These are phyloP conservation scores for Geodia barretti DNA, from an alignment of 37 sponge, comb jelly and placozoan genomes.

Conservation along the genomic window DNA sequence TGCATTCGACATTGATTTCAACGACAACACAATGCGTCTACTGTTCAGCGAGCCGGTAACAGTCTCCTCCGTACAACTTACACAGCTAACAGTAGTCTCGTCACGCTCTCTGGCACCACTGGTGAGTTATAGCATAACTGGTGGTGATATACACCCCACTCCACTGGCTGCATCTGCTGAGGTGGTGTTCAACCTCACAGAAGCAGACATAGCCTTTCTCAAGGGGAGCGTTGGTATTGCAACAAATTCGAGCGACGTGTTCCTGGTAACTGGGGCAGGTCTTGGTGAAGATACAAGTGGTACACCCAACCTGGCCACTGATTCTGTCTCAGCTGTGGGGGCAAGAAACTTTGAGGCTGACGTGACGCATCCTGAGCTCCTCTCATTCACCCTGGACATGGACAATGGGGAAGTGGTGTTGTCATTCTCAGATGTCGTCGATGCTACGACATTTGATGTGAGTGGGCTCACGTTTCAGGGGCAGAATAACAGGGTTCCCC, in stretches of 20 bases:
- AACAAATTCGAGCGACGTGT: slow-evolving; percentile 33
- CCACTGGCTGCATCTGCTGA: slow-evolving; percentile 42
- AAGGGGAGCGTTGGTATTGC: slow-evolving; percentile 57
- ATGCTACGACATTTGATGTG: slow-evolving; percentile 60
- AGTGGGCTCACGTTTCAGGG: slow-evolving; percentile 73
- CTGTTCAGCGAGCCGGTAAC: slow-evolving; percentile 80
- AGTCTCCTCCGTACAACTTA: slow-evolving; percentile 30
- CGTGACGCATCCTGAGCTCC: slow-evolving; percentile 25
- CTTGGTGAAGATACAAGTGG: slow-evolving; percentile 69
- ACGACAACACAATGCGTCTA: slow-evolving; percentile 61
- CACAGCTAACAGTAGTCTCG: slow-evolving; percentile 30
- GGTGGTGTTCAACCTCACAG: slow-evolving; percentile 41
- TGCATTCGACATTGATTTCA: slow-evolving; percentile 58
- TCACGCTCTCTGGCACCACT: not conserved
- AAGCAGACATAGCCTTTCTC: slow-evolving; percentile 64
- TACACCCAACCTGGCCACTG: slow-evolving; percentile 20
- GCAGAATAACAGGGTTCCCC: slow-evolving; percentile 10
- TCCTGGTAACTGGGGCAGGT: slow-evolving; percentile 42
- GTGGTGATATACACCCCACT: slow-evolving; percentile 49
- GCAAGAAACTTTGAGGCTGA: slow-evolving; percentile 55
- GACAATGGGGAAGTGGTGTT: slow-evolving; percentile 58
- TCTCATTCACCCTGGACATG: slow-evolving; percentile 73
- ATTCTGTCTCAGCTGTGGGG: slow-evolving; percentile 32
- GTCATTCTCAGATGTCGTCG: slow-evolving; percentile 71
- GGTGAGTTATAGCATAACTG: slow-evolving; percentile 22